Conservation (phyloP, 1,140 invertebrate genomes). For the Anastatus disparis region DNA sequence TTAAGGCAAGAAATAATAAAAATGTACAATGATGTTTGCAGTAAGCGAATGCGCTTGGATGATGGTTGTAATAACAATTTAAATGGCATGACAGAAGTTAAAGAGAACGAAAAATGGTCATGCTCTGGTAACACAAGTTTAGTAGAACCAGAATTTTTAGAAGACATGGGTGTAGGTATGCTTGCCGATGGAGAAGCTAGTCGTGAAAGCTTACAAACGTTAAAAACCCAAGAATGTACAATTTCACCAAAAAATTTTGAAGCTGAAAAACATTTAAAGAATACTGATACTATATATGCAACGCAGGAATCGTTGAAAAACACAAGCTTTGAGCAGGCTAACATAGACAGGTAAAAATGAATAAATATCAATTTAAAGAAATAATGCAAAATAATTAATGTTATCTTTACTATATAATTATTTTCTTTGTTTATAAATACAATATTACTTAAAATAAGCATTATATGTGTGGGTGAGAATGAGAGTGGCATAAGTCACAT, state of each 20-base stretch:
- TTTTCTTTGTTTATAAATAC: too few relatives aligned
- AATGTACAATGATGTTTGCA: constrained; percentile 44
- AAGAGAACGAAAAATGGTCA: constrained; percentile 53
- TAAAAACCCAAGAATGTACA: constrained; percentile 50
- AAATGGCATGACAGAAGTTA: constrained; percentile 47
- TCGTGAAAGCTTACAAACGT: constrained; percentile 52
- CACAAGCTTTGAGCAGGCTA: constrained; percentile 50
- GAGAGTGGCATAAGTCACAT: too few relatives aligned
- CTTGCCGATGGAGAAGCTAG: constrained; percentile 58
- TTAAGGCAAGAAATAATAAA: constrained; percentile 4
- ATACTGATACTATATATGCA: constrained; percentile 36
- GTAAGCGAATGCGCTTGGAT: constrained; percentile 58
- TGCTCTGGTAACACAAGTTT: constrained; percentile 58
- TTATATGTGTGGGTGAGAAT: too few relatives aligned
- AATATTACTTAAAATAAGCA: too few relatives aligned
- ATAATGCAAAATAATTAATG: too few relatives aligned
- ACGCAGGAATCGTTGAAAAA: constrained; percentile 49
- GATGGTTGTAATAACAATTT: constrained; percentile 61
- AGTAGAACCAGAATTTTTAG: constrained; percentile 63
- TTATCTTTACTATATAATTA: too few relatives aligned
- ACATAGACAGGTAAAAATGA: constrained; percentile 54
- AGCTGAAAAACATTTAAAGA: constrained; percentile 32
- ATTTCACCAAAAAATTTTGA: constrained; percentile 47
- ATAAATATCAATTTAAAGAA: too few relatives aligned
- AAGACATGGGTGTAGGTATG: constrained; percentile 66